Percentiles rank a stretch among this genome's conserved stretches.
phyloP scores from a whole-genome alignment of 2,113 vertebrate species.

The Malurus cyaneus region DNA sequence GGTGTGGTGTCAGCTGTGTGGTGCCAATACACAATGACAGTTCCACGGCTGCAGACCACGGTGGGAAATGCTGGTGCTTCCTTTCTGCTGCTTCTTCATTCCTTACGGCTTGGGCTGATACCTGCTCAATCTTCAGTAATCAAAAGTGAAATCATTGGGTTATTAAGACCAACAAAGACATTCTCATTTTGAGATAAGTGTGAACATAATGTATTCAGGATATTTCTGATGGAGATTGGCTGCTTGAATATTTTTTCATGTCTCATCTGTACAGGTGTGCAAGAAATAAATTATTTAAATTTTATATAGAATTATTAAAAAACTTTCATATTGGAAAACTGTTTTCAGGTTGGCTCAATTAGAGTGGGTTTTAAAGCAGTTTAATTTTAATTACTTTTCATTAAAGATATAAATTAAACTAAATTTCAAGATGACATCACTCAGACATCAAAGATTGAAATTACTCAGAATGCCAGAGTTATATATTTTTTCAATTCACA shows the following conservation, averaged over 20 bases:
- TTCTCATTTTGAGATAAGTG: not conserved
- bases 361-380: not conserved
- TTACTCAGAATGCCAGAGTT: not conserved
- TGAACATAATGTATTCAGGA: not conserved
- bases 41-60: not conserved
- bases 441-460: not conserved
- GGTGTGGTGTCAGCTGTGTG: not conserved
- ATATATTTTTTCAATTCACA: not conserved
- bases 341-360: not conserved
- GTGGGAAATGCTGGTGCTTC: not conserved
- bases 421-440: not conserved
- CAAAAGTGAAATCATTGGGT: not conserved
- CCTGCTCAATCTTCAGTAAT: not conserved
- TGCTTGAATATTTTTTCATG: not conserved
- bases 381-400: not conserved
- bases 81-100: not conserved
- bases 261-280: not conserved
- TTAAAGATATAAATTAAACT: not conserved
- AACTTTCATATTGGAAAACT: not conserved
- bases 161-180: not conserved
- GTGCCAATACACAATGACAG: accelerated
- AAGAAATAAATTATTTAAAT: not conserved
- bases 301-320: not conserved
- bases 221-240: not conserved
- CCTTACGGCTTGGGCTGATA: not conserved